phyloP scores from a whole-genome alignment of 1,140 invertebrate species.

The Rhopalosiphum padi region DNA sequence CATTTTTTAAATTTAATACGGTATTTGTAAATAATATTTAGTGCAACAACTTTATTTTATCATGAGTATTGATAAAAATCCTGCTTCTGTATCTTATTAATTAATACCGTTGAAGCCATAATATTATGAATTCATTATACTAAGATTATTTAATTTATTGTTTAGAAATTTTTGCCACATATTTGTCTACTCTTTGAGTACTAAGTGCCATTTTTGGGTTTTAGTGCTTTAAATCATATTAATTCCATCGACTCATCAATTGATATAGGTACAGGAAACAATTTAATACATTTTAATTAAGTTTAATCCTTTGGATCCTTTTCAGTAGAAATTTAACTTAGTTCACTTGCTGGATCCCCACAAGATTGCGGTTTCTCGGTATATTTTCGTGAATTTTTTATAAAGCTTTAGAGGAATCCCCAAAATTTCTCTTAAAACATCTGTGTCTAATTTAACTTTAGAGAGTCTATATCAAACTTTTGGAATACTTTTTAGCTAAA shows the following conservation, averaged over 20 bases:
- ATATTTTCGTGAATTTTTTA: not conserved
- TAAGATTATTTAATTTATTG: not conserved
- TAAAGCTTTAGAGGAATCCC: not conserved
- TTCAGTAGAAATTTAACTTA: conserved; percentile 1
- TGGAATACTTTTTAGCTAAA: not conserved
- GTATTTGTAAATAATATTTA: no score
- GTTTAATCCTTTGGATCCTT: not conserved
- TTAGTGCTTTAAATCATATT: not conserved
- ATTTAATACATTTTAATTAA: not conserved
- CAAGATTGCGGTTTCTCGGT: not conserved
- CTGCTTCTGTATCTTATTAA: not conserved
- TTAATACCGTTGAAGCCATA: not conserved
- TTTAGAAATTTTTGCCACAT: not conserved
- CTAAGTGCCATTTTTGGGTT: not conserved
- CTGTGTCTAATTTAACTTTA: not conserved
- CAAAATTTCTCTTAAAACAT: not conserved
- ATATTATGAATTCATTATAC: not conserved
- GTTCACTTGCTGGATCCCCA: not conserved
- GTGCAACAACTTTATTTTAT: no score
- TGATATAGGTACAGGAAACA: not conserved
- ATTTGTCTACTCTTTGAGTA: no score
- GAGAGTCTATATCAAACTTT: not conserved
- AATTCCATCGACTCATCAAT: not conserved
- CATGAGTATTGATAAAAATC: no score
- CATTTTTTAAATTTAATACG: no score